A percentile compares a stretch with the other conserved stretches of the same genome.
Conservation (phyloP, 2,113 vertebrate genomes). For the Eira barbara region DNA sequence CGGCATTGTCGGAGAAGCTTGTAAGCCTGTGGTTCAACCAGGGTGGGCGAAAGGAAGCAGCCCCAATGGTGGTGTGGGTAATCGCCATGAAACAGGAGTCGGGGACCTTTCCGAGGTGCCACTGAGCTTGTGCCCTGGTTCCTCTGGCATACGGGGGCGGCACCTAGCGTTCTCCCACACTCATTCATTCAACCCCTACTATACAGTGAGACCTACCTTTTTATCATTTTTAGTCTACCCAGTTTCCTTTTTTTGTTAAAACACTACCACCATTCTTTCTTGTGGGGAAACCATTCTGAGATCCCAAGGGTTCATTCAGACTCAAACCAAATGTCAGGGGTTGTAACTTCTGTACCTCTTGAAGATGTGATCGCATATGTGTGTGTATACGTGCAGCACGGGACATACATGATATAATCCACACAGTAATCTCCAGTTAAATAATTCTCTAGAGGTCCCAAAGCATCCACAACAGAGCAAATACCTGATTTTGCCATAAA, state of each 20-base stretch:
- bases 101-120: background rate
- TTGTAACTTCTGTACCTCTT: background rate
- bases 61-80: background rate
- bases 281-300: background rate
- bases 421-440: background rate
- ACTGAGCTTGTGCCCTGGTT: background rate
- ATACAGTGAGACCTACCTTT: background rate
- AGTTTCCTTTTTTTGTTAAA: background rate
- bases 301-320: background rate
- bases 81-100: accelerated
- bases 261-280: background rate
- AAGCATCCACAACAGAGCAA: background rate
- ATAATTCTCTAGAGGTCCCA: background rate
- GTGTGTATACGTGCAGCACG: background rate
- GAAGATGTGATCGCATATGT: background rate
- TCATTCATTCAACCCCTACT: background rate
- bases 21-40: background rate
- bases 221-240: background rate
- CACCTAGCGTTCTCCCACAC: background rate
- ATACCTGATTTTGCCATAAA: background rate
- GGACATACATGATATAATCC: background rate
- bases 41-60: background rate
- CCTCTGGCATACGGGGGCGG: background rate
- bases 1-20: background rate
- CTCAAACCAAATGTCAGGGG: background rate